A percentile compares a stretch with the other conserved stretches of the same genome.
phyloP scores from a whole-genome alignment of 2,113 vertebrate species.

The Dromas ardeola region DNA sequence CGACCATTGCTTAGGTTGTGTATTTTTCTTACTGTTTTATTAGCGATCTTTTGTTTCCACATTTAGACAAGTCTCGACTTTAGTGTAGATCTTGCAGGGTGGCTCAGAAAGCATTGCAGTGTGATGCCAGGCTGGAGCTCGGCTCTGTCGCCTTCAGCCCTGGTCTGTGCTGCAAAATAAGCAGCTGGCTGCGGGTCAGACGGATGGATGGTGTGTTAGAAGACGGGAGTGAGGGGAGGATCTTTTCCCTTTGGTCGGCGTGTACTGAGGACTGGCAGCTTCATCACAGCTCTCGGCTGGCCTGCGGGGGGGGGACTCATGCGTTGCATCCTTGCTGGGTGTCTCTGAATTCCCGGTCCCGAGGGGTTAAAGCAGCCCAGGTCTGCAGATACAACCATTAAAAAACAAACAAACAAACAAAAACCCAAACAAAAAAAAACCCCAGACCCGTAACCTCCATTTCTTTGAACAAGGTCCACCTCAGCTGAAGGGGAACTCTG shows the following conservation, averaged over 20 bases:
- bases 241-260: too few species aligned
- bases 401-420: background rate
- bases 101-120: fast-evolving
- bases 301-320: fast-evolving
- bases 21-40: background rate
- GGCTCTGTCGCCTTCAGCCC: background rate
- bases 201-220: fast-evolving
- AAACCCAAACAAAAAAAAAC: too few species aligned
- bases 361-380: background rate
- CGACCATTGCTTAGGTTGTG: too few species aligned
- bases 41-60: background rate
- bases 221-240: background rate
- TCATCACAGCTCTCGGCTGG: background rate
- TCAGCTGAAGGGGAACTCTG: background rate
- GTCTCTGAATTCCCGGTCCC: background rate
- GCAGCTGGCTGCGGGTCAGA: fast-evolving
- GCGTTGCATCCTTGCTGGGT: fast-evolving
- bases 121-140: fast-evolving
- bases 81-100: background rate
- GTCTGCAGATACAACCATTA: background rate
- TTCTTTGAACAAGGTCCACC: background rate
- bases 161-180: background rate
- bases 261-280: fast-evolving
- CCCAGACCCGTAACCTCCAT: fast-evolving
- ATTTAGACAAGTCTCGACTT: fast-evolving